These are phyloP conservation scores for Pseudorhombus dupliciocellatus DNA, from an alignment of 2,113 vertebrate species.

Conservation along the genomic window DNA sequence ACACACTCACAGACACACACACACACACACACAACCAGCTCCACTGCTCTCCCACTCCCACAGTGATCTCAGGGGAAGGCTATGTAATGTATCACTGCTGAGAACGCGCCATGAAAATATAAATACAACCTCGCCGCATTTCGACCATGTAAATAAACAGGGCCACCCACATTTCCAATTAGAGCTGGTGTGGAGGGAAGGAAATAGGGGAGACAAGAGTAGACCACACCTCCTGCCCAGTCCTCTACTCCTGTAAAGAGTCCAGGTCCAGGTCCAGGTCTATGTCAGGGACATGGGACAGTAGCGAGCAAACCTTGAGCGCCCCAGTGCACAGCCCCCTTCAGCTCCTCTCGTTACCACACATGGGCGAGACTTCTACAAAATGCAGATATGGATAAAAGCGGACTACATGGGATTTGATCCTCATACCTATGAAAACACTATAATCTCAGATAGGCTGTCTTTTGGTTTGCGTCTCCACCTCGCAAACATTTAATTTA, in stretches of 20 bases:
- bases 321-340: constrained; percentile 46
- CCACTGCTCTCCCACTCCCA: constrained; percentile 59
- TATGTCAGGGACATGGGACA: constrained; percentile 40
- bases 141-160: constrained; percentile 99
- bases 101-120: constrained; percentile 96
- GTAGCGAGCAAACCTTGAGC: constrained; percentile 8
- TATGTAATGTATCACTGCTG: constrained; percentile 93
- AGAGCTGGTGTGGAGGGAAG: constrained; percentile 93
- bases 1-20: background rate
- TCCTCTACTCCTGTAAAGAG: constrained; percentile 34
- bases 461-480: constrained; percentile 2
- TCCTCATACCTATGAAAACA: constrained; percentile 27
- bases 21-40: constrained; percentile 7
- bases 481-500: constrained; percentile 15
- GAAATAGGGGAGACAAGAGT: constrained; percentile 87
- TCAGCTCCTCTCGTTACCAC: constrained; percentile 8
- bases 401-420: constrained; percentile 15
- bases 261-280: constrained; percentile 23
- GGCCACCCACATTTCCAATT: constrained; percentile 99
- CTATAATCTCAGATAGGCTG: constrained; percentile 11
- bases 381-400: constrained; percentile 37
- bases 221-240: constrained; percentile 72
- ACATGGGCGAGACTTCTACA: constrained; percentile 57
- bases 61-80: constrained; percentile 79
- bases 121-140: constrained; percentile 95